Percentiles rank a stretch among this genome's conserved stretches.
phyloP scores from a whole-genome alignment of 2,113 vertebrate species.

The Opisthocomus hoazin region DNA sequence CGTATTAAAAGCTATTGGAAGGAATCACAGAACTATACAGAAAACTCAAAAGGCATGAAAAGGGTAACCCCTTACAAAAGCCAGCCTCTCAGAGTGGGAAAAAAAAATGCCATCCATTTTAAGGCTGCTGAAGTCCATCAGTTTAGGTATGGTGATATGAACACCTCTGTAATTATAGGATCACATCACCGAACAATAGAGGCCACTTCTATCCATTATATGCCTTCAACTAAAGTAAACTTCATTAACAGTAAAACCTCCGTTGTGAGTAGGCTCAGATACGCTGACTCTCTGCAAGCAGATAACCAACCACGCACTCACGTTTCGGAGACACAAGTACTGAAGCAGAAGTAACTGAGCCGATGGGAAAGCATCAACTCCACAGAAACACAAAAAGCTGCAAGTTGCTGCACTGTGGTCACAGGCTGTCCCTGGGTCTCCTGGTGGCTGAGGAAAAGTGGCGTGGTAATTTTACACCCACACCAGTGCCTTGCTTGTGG shows the following conservation, averaged over 20 bases:
- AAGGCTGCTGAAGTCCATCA: neutral
- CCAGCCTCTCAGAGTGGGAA: neutral
- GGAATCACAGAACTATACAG: neutral
- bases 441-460: neutral
- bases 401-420: neutral
- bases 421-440: neutral
- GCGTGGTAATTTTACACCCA: accelerated
- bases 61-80: neutral
- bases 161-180: neutral
- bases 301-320: accelerated
- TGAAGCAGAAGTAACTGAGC: neutral
- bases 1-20: neutral
- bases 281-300: neutral
- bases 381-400: neutral
- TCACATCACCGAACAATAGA: neutral
- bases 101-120: neutral
- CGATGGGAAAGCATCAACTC: neutral
- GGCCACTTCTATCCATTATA: neutral
- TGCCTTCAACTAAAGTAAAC: neutral
- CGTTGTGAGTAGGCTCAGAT: accelerated
- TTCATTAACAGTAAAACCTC: neutral
- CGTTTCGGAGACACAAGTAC: accelerated
- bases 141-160: neutral
- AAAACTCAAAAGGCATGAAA: neutral
- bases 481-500: neutral